Conservation (phyloP, 2,113 vertebrate genomes). For the Aptenodytes forsteri region DNA sequence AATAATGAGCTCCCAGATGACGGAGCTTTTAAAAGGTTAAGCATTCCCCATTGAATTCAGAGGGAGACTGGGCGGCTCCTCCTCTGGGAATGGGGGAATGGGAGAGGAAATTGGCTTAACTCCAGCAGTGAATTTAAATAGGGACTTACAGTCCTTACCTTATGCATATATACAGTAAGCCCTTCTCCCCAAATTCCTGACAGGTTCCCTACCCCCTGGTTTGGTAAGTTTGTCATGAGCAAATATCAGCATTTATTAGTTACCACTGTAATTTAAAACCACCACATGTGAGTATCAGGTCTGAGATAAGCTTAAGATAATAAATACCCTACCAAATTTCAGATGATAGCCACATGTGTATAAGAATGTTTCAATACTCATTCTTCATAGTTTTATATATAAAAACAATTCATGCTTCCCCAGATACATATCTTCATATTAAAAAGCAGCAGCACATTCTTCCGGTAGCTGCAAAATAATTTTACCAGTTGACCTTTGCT, state of each 20-base stretch:
- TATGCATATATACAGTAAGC: not conserved
- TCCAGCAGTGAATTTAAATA: not conserved
- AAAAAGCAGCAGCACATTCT: not conserved
- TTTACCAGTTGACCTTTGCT: not conserved
- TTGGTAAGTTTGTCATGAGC: not conserved
- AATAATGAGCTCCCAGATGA: not conserved
- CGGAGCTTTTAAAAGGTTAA: conserved; percentile 9
- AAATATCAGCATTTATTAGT: not conserved
- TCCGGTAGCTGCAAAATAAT: not conserved
- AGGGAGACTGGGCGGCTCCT: not conserved
- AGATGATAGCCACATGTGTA: not conserved
- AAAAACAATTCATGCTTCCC: not conserved
- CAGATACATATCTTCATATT: not conserved
- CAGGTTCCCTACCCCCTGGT: not conserved
- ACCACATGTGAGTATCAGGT: not conserved
- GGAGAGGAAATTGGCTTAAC: not conserved
- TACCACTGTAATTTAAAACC: not conserved
- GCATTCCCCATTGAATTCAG: not conserved
- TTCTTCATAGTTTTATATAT: not conserved
- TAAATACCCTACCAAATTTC: not conserved
- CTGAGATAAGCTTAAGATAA: not conserved
- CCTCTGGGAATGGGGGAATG: not conserved
- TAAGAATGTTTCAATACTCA: not conserved
- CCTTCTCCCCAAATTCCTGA: not conserved
- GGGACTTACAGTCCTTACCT: not conserved